phyloP scores from a whole-genome alignment of 2,797 vertebrate species.

The Siniperca obscura region DNA sequence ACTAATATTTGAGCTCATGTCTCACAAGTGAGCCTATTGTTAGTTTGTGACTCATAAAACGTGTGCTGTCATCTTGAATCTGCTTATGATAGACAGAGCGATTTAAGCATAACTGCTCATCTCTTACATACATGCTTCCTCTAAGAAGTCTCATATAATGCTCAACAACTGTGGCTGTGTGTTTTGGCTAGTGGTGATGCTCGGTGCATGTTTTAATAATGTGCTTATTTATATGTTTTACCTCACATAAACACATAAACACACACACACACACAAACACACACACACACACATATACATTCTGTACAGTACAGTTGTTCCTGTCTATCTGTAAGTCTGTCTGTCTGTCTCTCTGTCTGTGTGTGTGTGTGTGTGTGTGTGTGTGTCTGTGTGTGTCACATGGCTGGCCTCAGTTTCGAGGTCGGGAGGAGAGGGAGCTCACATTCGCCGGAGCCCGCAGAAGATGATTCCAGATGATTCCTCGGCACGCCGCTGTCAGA shows the following conservation, averaged over 20 bases:
- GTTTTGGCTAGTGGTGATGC: constrained; percentile 21
- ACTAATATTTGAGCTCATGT: constrained; percentile 84
- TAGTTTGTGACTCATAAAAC: constrained; percentile 77
- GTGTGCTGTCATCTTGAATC: constrained; percentile 72
- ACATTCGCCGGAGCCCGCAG: constrained; percentile 58
- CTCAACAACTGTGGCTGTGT: constrained; percentile 47
- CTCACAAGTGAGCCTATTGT: constrained; percentile 81
- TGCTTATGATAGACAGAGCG: constrained; percentile 72
- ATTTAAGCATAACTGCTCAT: constrained; percentile 71
- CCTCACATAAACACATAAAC: constrained; percentile 33
- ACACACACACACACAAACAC: constrained; percentile 15
- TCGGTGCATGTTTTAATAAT: constrained; percentile 44
- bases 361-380: neutral
- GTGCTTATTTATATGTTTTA: constrained; percentile 51
- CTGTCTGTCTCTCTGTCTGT: too few relatives aligned
- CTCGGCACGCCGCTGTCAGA: constrained; percentile 70
- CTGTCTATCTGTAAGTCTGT: constrained; percentile 14
- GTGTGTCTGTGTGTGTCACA: constrained; percentile 38
- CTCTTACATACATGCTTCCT: constrained; percentile 71
- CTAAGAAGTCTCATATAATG: constrained; percentile 53
- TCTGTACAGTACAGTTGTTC: constrained; percentile 31
- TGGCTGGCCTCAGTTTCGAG: constrained; percentile 53
- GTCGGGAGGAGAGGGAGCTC: constrained; percentile 57
- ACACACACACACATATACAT: constrained; percentile 5
- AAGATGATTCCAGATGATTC: constrained; percentile 83